Evolutionary conservation across 2,888 invertebrate species (phyloP).

Genomic region (Phalera bucephala): DNA sequence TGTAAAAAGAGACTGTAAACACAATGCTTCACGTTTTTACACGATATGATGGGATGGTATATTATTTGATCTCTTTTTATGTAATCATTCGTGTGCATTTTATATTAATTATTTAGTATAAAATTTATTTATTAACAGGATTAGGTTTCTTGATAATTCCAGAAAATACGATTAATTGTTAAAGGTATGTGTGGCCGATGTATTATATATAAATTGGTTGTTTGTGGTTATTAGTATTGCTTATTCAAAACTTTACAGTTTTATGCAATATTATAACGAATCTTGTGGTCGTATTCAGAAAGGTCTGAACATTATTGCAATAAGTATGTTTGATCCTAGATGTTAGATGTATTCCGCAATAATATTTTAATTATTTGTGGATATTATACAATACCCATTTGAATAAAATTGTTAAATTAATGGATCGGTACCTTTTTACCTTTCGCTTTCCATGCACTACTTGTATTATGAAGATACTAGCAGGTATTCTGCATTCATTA

Average conservation of each 20-base stretch:
- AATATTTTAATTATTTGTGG: no score
- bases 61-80: conserved; percentile 41
- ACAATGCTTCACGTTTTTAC: conserved; percentile 9
- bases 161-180: conserved; percentile 32
- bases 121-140: conserved; percentile 36
- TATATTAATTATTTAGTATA: conserved; percentile 32
- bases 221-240: neutral
- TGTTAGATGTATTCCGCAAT: no score
- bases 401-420: neutral
- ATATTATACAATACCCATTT: neutral
- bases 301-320: conserved; percentile 15
- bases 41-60: conserved; percentile 27
- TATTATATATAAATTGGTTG: no score
- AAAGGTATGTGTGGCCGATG: conserved; percentile 18
- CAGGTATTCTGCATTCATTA: no score
- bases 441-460: conserved; percentile 15
- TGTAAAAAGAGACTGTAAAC: conserved; percentile 12
- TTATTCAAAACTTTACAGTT: no score
- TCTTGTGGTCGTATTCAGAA: no score
- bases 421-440: conserved; percentile 14
- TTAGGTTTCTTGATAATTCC: conserved; percentile 35
- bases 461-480: conserved; percentile 4
- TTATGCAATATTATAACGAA: no score
- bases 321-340: no score
- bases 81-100: conserved; percentile 37